A percentile compares a stretch with the other conserved stretches of the same genome.
Evolutionary conservation across 92 coral and sea anemone genomes (phyloP).

Genomic region (Umimayanthus chanpuru): DNA sequence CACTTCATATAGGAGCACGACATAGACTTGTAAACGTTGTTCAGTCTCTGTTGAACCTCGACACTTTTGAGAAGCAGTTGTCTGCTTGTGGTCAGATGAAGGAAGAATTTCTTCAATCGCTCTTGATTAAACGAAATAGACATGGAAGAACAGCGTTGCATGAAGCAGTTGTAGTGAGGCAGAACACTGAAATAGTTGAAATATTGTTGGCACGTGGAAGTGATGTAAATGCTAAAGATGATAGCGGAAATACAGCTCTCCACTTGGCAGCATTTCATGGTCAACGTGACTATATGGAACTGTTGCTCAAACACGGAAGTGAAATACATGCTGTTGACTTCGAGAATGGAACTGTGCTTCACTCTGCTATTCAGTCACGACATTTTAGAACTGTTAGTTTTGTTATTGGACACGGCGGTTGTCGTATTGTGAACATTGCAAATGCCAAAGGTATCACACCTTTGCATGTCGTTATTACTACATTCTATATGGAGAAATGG

Average conservation of each 20-base stretch:
- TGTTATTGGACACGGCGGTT: background rate
- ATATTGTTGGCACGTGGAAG: too few relatives aligned
- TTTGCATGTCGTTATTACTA: background rate
- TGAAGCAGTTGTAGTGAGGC: background rate
- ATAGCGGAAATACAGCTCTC: background rate
- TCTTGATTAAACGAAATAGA: background rate
- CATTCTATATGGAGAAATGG: background rate
- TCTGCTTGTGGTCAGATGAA: background rate
- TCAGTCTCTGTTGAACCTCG: background rate
- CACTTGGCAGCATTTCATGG: background rate
- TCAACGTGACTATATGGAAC: background rate
- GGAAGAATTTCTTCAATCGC: background rate
- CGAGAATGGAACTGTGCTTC: constrained; percentile 4
- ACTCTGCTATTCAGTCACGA: constrained; percentile 4
- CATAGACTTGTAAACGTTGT: background rate
- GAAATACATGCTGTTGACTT: background rate
- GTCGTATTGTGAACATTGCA: background rate
- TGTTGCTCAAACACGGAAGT: background rate
- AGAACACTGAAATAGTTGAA: background rate
- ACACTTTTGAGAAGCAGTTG: background rate
- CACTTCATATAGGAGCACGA: too few relatives aligned
- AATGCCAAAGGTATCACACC: background rate
- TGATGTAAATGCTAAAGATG: background rate
- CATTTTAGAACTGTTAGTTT: background rate
- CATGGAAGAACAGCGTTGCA: constrained; percentile 22